A percentile compares a stretch with the other conserved stretches of the same genome.
Evolutionary conservation across 2,113 vertebrate genomes (phyloP).

Genomic region (Salminus brasiliensis): DNA sequence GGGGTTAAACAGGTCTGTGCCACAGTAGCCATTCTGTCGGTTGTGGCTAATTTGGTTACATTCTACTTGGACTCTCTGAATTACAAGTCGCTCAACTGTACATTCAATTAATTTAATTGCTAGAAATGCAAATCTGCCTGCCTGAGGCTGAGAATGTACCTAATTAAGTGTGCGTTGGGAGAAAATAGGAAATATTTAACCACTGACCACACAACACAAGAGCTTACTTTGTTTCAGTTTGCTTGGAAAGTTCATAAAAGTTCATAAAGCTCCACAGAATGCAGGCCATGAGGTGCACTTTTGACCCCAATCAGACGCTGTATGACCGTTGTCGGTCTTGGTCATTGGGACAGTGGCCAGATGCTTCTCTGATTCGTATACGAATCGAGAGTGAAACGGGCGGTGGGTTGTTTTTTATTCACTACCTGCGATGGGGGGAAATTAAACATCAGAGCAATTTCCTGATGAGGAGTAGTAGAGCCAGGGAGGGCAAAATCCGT

Average conservation of each 20-base stretch:
- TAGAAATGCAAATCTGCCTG: too few relatives aligned
- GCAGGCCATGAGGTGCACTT: background rate
- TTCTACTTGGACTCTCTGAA: too few relatives aligned
- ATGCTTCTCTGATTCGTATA: slow-evolving; percentile 2
- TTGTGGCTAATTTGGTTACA: too few relatives aligned
- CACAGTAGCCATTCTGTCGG: too few relatives aligned
- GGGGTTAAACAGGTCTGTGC: too few relatives aligned
- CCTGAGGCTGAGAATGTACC: too few relatives aligned
- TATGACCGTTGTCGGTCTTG: background rate
- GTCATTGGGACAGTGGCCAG: slow-evolving; percentile 22
- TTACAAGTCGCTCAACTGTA: too few relatives aligned
- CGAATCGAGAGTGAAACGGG: slow-evolving; percentile 11
- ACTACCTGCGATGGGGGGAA: slow-evolving; percentile 27
- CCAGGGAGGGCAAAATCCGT: slow-evolving; percentile 27
- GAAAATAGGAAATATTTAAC: too few relatives aligned
- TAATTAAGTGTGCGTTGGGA: too few relatives aligned
- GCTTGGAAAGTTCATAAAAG: background rate
- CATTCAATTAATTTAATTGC: too few relatives aligned
- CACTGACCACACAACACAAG: too few relatives aligned
- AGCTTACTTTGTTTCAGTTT: background rate
- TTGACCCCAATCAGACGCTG: slow-evolving; percentile 17
- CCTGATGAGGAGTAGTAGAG: slow-evolving; percentile 29
- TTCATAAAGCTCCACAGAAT: background rate
- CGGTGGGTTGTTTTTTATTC: slow-evolving; percentile 33
- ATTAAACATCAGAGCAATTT: slow-evolving; percentile 50